Base-by-base conservation (phyloP, 1,140 invertebrate species). In the Neodiprion fabricii region DNA sequence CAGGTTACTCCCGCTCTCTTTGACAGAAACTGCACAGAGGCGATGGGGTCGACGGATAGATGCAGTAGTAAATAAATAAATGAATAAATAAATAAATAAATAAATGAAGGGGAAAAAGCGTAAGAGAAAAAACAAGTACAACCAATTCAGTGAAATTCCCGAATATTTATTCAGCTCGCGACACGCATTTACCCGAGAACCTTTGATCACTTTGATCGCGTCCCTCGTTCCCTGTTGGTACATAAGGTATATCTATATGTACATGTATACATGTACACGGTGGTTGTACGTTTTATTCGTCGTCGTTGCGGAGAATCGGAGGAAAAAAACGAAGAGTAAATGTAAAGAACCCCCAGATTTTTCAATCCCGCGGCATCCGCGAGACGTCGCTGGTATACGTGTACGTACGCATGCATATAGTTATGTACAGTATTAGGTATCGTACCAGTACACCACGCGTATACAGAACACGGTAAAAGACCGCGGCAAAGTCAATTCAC, bases 341-440 rank as follows among this genome's bases (percentile, higher is more conserved):
- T 40, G 5, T 40, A 40, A 40, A 40, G 28, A 40, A 50, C 50
- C 71, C 71, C 65, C 49, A 61, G 49, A 53, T 11, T 49, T 49
- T 61, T 61, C 49, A 61, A 61, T 61, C 49, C 53, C 21, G 49
- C 71, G 48, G 71, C 53, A 61, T 72, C 65, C 49, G 21, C 71
- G 49, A 72, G 65, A 72, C 17, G 49, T 72, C 71, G 71, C 53
- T 49, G 49, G 50, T 61, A 72, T 61, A 40, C 5, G 28, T 40
- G 5, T 40, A 72, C 49, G 48, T 72, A 53, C 23, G 8, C 17
- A 72, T 72, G 4, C 17, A 9, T 17, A 68, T 68, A 17, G 5
- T 1, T 21, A 17, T 68, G 17, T 68, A 68, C 0, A 8, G 69
- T 70, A 72, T 28, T 61, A 9, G 65, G 49, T 72, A 72, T 61